A percentile compares a stretch with the other conserved stretches of the same genome.
These are phyloP conservation scores for Cherax destructor DNA, from an alignment of 1,140 invertebrate species.

Conservation along the genomic window DNA sequence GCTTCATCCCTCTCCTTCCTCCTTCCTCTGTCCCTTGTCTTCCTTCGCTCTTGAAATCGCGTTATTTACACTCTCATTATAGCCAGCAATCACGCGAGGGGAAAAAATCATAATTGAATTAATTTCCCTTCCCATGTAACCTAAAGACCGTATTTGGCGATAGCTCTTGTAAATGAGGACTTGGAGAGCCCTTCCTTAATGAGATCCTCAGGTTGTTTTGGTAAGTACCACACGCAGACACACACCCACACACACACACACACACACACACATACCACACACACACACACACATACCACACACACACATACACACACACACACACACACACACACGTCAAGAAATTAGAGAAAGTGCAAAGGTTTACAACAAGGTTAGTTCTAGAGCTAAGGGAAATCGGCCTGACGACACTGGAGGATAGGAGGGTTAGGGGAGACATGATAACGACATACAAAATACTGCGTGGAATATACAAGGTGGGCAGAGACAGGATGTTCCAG, in stretches of 20 bases:
- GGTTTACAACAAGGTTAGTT: too few relatives aligned
- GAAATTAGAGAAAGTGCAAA: too few relatives aligned
- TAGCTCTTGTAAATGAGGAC: not conserved
- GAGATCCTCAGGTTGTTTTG: not conserved
- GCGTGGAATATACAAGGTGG: too few relatives aligned
- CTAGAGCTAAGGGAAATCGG: too few relatives aligned
- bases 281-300: not conserved
- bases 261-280: not conserved
- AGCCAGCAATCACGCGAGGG: slow-evolving; percentile 6
- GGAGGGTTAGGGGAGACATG: too few relatives aligned
- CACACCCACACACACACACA: too few relatives aligned
- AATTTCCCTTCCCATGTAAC: not conserved
- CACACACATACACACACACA: not conserved
- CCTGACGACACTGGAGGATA: too few relatives aligned
- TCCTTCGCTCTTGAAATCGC: not conserved
- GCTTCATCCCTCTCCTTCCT: not conserved
- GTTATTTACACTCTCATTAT: slow-evolving; percentile 21
- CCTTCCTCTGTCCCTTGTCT: not conserved
- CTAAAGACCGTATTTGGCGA: not conserved
- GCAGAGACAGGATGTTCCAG: too few relatives aligned
- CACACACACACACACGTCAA: not conserved
- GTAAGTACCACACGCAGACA: not conserved
- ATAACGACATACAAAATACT: too few relatives aligned
- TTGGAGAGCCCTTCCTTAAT: not conserved
- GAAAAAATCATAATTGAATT: slow-evolving; percentile 15